phyloP scores from a whole-genome alignment of 2,888 invertebrate species.

The Kryphioiulus occultus region DNA sequence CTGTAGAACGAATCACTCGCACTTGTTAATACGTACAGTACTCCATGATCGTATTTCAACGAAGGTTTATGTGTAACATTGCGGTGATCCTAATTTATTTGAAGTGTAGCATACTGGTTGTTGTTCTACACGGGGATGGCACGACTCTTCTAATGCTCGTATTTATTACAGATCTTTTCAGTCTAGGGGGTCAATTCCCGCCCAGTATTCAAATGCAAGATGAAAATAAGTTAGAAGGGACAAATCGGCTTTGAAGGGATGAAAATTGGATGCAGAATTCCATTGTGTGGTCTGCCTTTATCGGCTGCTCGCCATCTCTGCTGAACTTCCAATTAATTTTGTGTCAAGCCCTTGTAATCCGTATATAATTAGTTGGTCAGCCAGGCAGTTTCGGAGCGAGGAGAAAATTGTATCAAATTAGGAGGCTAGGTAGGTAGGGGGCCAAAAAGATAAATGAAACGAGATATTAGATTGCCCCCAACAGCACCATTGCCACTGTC shows the following conservation, averaged over 20 bases:
- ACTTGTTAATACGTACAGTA: neutral
- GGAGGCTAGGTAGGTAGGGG: conserved; percentile 4
- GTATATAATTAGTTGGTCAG: conserved; percentile 16
- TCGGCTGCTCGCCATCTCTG: neutral
- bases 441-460: conserved; percentile 18
- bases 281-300: conserved; percentile 24
- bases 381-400: neutral
- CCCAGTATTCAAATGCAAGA: neutral
- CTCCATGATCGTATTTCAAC: neutral
- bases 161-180: neutral
- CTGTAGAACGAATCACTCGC: too few relatives aligned
- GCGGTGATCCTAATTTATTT: neutral
- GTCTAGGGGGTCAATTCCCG: conserved; percentile 17
- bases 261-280: conserved; percentile 30
- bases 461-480: neutral
- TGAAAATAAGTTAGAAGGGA: neutral
- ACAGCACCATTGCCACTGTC: neutral
- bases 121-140: neutral
- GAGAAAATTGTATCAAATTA: conserved; percentile 13
- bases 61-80: neutral
- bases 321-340: conserved; percentile 31
- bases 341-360: conserved; percentile 30
- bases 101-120: neutral
- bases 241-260: conserved; percentile 30
- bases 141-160: neutral